Base-by-base conservation (phyloP, 1,140 invertebrate genomes). In the Eciton burchellii region DNA sequence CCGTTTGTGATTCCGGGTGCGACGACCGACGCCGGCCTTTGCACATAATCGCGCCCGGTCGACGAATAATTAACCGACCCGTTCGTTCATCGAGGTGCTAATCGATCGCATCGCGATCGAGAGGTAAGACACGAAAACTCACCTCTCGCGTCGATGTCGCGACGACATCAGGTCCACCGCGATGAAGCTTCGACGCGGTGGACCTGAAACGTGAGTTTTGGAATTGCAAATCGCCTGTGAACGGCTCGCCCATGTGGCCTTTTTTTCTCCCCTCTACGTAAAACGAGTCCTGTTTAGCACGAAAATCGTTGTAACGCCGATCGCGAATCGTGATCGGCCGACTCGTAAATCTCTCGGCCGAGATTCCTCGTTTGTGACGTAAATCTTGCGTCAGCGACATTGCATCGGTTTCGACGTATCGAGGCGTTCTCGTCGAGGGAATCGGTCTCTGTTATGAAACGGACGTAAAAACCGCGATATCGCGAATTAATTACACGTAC, bases 31-130 rank as follows among this genome's bases (percentile, higher is more conserved):
- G 4, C 19, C 5, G 45, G 35, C 35, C 72, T 82, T 88, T 86
- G 76, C 82, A 82, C 84, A 84, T 65, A 81, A 86, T 87, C 73
- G 26, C 60, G n/a, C 45, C 56, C 60, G n/a, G 49, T 70, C 49
- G 74, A 56, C 49, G 63, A 79, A 79, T 79, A 79, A 62, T 60
- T 76, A 82, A 41, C 41, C 45, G 26, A 29, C 41, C 41, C 26
- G 43, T 19, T 83, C 79, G 49, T 56, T 79, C 35, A 41, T 66
- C 52, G 52, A 56, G 26, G 62, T 68, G 81, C 60, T 76, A 83
- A 83, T 77, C 73, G 77, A 81, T 73, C 41, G 52, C 63, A 56
- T 35, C 74, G 63, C 52, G 62, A 79, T 79, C 35, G 49, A 43
- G 63, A 35, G 35, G 6, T 49, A 63, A n/a, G 21, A 4, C 63